phyloP scores from a whole-genome alignment of 2,888 invertebrate species.

The Argynnis bischoffii region DNA sequence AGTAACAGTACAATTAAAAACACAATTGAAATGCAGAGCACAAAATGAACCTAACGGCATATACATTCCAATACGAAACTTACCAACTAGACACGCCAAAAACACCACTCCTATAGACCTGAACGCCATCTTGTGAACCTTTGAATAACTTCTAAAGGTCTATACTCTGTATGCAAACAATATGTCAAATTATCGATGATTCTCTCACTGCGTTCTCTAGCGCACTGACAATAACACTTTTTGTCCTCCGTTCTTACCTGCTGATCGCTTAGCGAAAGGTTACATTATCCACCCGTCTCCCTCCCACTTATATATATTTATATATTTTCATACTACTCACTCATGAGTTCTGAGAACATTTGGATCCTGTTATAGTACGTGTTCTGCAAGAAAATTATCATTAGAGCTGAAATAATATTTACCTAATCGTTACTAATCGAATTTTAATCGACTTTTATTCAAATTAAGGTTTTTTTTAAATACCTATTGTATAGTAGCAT shows the following conservation, averaged over 20 bases:
- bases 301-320: constrained; percentile 45
- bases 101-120: constrained; percentile 59
- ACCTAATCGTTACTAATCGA: constrained; percentile 20
- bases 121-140: constrained; percentile 69
- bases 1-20: constrained; percentile 10
- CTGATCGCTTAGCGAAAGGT: constrained; percentile 72
- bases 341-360: constrained; percentile 50
- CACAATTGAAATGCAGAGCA: constrained; percentile 30
- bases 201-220: constrained; percentile 69
- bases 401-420: constrained; percentile 29
- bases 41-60: constrained; percentile 26
- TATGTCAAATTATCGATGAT: constrained; percentile 67
- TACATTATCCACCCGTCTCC: constrained; percentile 58
- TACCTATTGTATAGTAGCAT: background rate
- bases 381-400: constrained; percentile 69
- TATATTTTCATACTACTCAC: constrained; percentile 52
- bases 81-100: constrained; percentile 69
- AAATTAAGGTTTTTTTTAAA: constrained; percentile 1
- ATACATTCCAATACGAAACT: constrained; percentile 46
- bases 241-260: constrained; percentile 73
- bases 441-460: constrained; percentile 15
- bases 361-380: constrained; percentile 77
- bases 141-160: constrained; percentile 50
- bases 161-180: constrained; percentile 48
- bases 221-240: constrained; percentile 76